These are phyloP conservation scores for Vannuccia rotundouncinata DNA, from an alignment of 2,888 invertebrate species.

Conservation along the genomic window DNA sequence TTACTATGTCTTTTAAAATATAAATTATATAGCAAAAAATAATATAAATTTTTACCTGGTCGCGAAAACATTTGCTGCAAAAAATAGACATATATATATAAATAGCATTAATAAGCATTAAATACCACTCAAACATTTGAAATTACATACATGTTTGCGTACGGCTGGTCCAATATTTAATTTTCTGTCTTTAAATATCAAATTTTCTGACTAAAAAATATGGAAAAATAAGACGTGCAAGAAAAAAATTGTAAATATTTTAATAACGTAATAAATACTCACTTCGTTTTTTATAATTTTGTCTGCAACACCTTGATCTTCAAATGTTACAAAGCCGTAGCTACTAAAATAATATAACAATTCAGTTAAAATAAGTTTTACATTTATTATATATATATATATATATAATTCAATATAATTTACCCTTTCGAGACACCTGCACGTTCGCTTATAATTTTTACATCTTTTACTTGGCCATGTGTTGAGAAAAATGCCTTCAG, in stretches of 20 bases:
- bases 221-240: not conserved
- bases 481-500: conserved; percentile 81
- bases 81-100: not conserved
- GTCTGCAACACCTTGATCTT: conserved; percentile 74
- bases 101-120: not conserved
- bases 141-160: conserved; percentile 66
- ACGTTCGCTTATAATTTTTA: conserved; percentile 86
- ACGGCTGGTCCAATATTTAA: conserved; percentile 80
- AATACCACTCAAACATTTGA: not conserved
- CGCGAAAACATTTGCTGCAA: conserved; percentile 8
- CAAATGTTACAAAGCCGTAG: conserved; percentile 77
- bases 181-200: conserved; percentile 35
- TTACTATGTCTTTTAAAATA: no score
- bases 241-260: not conserved
- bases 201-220: conserved; percentile 29
- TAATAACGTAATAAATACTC: no score
- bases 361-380: conserved; percentile 37
- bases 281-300: conserved; percentile 55
- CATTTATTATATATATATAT: conserved; percentile 19
- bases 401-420: conserved; percentile 38
- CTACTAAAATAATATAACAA: conserved; percentile 46
- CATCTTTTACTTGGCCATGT: conserved; percentile 69
- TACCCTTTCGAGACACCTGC: conserved; percentile 85
- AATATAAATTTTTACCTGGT: no score
- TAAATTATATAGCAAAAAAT: no score